Percentiles rank a stretch among this genome's conserved stretches.
These are phyloP conservation scores for Macrosoma leucophasiata DNA, from an alignment of 2,888 invertebrate species.

Conservation along the genomic window DNA sequence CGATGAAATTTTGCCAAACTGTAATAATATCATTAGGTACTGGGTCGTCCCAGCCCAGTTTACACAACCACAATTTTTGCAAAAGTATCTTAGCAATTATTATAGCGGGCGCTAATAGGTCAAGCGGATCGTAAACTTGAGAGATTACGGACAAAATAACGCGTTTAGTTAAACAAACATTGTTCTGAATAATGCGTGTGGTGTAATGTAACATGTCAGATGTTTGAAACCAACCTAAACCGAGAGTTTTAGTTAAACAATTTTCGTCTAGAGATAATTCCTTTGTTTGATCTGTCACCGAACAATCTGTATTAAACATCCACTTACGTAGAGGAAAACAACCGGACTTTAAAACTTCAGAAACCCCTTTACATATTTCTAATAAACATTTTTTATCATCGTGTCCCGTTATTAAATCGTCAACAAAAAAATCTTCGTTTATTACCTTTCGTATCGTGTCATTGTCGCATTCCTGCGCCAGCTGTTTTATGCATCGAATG, in stretches of 20 bases:
- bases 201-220: constrained; percentile 20
- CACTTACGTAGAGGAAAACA: constrained; percentile 27
- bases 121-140: constrained; percentile 28
- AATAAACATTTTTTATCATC: constrained; percentile 4
- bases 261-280: constrained; percentile 12
- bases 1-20: constrained; percentile 14
- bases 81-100: constrained; percentile 28
- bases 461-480: constrained; percentile 23
- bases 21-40: constrained; percentile 17
- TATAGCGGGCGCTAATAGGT: constrained; percentile 21
- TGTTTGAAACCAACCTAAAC: constrained; percentile 17
- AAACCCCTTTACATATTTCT: constrained; percentile 1
- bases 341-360: constrained; percentile 18
- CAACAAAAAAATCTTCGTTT: constrained; percentile 21
- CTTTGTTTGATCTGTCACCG: constrained; percentile 11
- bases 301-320: constrained; percentile 18
- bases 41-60: constrained; percentile 27
- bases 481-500: constrained; percentile 19
- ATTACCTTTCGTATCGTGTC: constrained; percentile 16
- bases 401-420: constrained; percentile 23
- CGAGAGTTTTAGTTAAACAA: constrained; percentile 18
- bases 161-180: constrained; percentile 23
- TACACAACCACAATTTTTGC: constrained; percentile 26
- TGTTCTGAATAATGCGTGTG: not conserved
- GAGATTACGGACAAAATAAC: constrained; percentile 23